phyloP scores from a whole-genome alignment of 2,113 vertebrate species.

The Megalops atlanticus region DNA sequence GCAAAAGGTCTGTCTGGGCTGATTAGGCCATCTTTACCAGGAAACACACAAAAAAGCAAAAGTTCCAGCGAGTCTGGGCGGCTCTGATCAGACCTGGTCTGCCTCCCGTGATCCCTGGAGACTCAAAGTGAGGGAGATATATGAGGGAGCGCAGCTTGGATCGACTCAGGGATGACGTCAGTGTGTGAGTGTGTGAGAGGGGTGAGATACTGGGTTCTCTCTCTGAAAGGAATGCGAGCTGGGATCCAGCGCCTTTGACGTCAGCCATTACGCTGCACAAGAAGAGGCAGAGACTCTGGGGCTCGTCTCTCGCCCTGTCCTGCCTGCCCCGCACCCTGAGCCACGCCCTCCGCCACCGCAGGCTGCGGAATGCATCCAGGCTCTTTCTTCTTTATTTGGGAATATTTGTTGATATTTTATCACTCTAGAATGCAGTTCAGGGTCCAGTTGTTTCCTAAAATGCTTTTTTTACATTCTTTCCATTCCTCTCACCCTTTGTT shows the following conservation, averaged over 20 bases:
- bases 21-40: too few relatives aligned
- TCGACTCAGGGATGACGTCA: not conserved
- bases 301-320: too few relatives aligned
- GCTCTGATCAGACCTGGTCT: too few relatives aligned
- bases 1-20: too few relatives aligned
- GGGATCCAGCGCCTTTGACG: conserved; percentile 1
- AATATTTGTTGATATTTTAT: not conserved
- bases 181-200: not conserved
- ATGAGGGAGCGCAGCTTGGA: not conserved
- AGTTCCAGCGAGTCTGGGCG: too few relatives aligned
- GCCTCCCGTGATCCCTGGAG: not conserved
- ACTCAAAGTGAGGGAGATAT: not conserved
- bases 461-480: too few relatives aligned
- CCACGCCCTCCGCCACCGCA: too few relatives aligned
- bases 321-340: too few relatives aligned
- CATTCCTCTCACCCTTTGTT: not conserved
- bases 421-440: not conserved
- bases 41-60: too few relatives aligned
- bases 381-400: not conserved
- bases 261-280: not conserved
- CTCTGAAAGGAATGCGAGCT: not conserved
- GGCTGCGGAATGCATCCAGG: too few relatives aligned
- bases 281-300: not conserved
- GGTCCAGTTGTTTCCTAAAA: too few relatives aligned
- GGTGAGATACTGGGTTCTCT: not conserved